phyloP scores from a whole-genome alignment of 2,797 vertebrate species.

The Pyrocephalus nanus region DNA sequence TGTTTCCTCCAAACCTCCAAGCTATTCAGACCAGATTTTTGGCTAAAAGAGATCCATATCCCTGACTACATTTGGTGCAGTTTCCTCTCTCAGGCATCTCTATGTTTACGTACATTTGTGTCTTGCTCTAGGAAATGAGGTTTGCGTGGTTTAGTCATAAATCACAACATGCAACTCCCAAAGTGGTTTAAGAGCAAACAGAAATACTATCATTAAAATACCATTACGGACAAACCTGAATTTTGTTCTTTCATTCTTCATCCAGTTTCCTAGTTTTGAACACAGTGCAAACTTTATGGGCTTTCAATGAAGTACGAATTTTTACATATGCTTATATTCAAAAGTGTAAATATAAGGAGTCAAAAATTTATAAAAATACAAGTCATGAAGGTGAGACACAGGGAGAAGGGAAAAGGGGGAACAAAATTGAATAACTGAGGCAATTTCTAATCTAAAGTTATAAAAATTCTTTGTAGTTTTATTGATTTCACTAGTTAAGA shows the following conservation, averaged over 20 bases:
- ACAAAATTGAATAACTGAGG: not conserved
- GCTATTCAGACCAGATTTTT: not conserved
- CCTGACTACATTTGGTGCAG: not conserved
- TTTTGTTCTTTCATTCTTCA: not conserved
- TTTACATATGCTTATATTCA: not conserved
- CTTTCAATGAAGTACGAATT: not conserved
- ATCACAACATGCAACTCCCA: not conserved
- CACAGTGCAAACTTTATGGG: not conserved
- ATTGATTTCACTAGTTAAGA: constrained; percentile 27
- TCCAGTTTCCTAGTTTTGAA: not conserved
- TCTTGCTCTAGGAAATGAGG: not conserved
- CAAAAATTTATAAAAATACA: not conserved
- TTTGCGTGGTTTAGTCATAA: not conserved
- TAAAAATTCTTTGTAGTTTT: constrained; percentile 13
- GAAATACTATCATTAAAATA: not conserved
- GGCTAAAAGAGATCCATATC: not conserved
- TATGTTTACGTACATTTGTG: not conserved
- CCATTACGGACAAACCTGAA: not conserved
- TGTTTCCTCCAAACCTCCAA: not conserved
- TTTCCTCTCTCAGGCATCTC: not conserved
- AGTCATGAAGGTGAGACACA: not conserved
- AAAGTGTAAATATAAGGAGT: not conserved
- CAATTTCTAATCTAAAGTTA: constrained; percentile 2
- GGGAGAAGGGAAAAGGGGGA: not conserved
- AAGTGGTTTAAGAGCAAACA: not conserved